Evolutionary conservation across 2,113 vertebrate species (phyloP).

Genomic region (Bothrops jararaca): DNA sequence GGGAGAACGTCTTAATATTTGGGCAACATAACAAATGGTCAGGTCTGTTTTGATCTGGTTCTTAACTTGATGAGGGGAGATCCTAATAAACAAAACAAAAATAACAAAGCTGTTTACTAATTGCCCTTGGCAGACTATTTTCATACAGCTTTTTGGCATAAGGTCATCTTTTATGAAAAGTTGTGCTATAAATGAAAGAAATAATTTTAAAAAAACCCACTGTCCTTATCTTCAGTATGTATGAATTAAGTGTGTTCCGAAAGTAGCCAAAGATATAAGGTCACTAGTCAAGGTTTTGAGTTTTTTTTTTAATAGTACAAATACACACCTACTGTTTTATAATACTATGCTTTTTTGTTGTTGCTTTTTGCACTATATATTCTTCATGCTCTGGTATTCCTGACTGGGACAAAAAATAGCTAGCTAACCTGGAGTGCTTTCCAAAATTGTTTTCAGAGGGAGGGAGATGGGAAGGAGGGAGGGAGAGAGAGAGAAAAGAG

Average conservation of each 20-base stretch:
- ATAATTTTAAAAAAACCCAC: background rate
- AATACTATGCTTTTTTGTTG: constrained; percentile 13
- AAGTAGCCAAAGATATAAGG: constrained; percentile 24
- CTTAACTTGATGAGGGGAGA: background rate
- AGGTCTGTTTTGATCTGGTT: background rate
- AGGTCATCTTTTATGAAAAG: constrained; percentile 5
- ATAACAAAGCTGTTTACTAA: background rate
- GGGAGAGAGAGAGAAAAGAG: background rate
- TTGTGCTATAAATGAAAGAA: constrained; percentile 11
- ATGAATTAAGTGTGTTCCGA: constrained; percentile 40
- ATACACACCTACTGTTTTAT: constrained; percentile 35
- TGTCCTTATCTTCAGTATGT: constrained; percentile 8
- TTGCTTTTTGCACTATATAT: constrained; percentile 26
- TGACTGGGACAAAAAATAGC: constrained; percentile 28
- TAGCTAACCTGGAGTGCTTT: constrained; percentile 10
- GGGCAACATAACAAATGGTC: background rate
- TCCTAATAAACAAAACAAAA: background rate
- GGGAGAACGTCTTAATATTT: background rate
- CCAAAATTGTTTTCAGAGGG: background rate
- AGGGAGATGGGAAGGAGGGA: background rate
- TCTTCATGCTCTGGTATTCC: constrained; percentile 34
- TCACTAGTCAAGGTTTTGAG: constrained; percentile 1
- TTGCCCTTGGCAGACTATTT: constrained; percentile 5
- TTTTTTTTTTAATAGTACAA: background rate
- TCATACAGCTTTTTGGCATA: constrained; percentile 15